These are phyloP conservation scores for Megamerina dolium DNA, from an alignment of 2,888 invertebrate genomes.

Conservation along the genomic window DNA sequence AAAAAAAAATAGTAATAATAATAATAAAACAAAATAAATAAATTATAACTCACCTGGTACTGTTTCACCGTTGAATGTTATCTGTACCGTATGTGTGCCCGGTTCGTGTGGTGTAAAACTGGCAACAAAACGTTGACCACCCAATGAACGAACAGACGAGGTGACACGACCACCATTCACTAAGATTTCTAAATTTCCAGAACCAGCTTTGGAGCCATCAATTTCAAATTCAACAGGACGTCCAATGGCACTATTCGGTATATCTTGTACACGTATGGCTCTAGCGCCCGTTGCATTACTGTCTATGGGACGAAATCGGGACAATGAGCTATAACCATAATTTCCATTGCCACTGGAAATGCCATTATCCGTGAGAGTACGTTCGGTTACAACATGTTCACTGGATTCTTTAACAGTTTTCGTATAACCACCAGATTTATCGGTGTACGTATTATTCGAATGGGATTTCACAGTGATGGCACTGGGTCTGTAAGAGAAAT, in stretches of 20 bases:
- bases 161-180: conserved; percentile 93
- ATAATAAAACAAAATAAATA: too few relatives aligned
- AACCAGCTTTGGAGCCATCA: conserved; percentile 92
- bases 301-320: conserved; percentile 51
- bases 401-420: conserved; percentile 48
- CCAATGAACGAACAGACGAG: conserved; percentile 86
- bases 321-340: conserved; percentile 40
- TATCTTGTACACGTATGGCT: conserved; percentile 78
- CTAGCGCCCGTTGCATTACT: conserved; percentile 66
- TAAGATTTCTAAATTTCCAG: conserved; percentile 91
- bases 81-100: conserved; percentile 80
- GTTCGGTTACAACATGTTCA: conserved; percentile 47
- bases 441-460: conserved; percentile 43
- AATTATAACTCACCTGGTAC: conserved; percentile 69
- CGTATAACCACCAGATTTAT: conserved; percentile 44
- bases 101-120: conserved; percentile 88
- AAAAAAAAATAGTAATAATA: too few relatives aligned
- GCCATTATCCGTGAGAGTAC: conserved; percentile 28
- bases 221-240: conserved; percentile 95
- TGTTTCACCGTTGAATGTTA: conserved; percentile 89
- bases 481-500: conserved; percentile 35
- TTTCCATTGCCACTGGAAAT: conserved; percentile 20
- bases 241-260: conserved; percentile 82
- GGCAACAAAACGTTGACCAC: conserved; percentile 82
- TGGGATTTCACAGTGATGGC: conserved; percentile 47